A percentile compares a stretch with the other conserved stretches of the same genome.
These are phyloP conservation scores for Mylabris phalerata DNA, from an alignment of 1,140 invertebrate genomes.

Conservation along the genomic window DNA sequence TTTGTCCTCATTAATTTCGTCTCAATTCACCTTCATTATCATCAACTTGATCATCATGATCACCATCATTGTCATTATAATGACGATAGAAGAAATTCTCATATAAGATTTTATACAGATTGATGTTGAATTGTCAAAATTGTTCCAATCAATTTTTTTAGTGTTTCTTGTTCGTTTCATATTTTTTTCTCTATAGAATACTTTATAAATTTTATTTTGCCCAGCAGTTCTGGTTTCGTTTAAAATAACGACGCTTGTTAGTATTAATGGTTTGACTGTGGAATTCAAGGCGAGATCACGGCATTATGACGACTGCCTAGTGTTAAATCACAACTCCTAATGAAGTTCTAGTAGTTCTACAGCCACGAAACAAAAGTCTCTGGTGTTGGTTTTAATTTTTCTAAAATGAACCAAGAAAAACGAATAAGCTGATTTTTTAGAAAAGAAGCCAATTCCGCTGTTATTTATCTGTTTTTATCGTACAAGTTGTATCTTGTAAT, in stretches of 20 bases:
- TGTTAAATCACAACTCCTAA: constrained; percentile 5
- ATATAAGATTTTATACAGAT: neutral
- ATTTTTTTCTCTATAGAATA: too few species aligned
- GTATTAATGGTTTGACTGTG: constrained; percentile 6
- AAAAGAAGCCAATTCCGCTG: too few species aligned
- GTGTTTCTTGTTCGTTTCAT: too few species aligned
- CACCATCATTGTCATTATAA: neutral
- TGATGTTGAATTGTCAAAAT: neutral
- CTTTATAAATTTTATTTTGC: neutral
- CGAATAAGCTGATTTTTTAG: too few species aligned
- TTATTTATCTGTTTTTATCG: neutral
- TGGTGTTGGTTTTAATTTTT: neutral
- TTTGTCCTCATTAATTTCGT: constrained; percentile 1
- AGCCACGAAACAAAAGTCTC: neutral
- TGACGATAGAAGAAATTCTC: neutral
- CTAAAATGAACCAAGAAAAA: neutral
- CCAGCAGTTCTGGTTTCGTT: neutral
- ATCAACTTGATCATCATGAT: neutral
- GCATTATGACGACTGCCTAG: constrained; percentile 2
- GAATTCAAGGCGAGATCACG: constrained; percentile 6
- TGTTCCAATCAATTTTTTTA: neutral
- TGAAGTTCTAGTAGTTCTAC: neutral
- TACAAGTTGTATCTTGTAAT: neutral
- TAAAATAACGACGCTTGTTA: constrained; percentile 5
- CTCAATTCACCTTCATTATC: neutral